These are phyloP conservation scores for Tachina lurida DNA, from an alignment of 2,888 invertebrate species.

Conservation along the genomic window DNA sequence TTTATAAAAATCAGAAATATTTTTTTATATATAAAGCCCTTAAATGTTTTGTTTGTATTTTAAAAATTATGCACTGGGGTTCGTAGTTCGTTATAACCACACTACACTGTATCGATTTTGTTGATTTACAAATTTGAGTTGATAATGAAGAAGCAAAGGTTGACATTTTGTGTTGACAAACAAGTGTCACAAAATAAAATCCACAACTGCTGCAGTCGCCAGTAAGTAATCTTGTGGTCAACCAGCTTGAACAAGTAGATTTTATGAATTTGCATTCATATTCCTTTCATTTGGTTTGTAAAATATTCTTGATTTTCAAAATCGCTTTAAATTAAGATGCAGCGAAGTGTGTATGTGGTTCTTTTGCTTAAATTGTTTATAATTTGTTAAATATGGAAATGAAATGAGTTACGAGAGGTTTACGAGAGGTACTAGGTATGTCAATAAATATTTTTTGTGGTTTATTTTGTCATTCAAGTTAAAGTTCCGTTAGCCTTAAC, in stretches of 20 bases:
- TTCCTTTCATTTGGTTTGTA: not conserved
- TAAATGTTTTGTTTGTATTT: too few relatives aligned
- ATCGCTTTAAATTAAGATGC: constrained; percentile 24
- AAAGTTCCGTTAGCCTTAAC: too few relatives aligned
- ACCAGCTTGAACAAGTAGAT: constrained; percentile 49
- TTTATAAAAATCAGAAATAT: too few relatives aligned
- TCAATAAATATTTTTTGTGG: too few relatives aligned
- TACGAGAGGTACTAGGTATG: too few relatives aligned
- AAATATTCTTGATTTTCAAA: constrained; percentile 28
- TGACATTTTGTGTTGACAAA: constrained; percentile 48
- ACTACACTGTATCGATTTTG: not conserved
- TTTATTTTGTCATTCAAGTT: too few relatives aligned
- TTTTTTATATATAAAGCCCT: too few relatives aligned
- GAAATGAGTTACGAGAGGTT: too few relatives aligned
- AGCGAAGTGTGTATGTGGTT: constrained; percentile 2
- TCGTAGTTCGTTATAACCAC: too few relatives aligned
- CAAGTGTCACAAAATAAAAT: constrained; percentile 57
- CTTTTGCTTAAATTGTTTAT: too few relatives aligned
- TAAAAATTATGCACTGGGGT: too few relatives aligned
- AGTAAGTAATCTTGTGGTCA: constrained; percentile 62
- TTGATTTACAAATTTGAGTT: constrained; percentile 11
- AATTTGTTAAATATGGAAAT: too few relatives aligned
- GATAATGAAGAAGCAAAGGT: constrained; percentile 9
- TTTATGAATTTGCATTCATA: constrained; percentile 37
- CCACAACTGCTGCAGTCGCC: constrained; percentile 55